Base-by-base conservation (phyloP, 2,113 vertebrate species). In the Muscicapa adusta region DNA sequence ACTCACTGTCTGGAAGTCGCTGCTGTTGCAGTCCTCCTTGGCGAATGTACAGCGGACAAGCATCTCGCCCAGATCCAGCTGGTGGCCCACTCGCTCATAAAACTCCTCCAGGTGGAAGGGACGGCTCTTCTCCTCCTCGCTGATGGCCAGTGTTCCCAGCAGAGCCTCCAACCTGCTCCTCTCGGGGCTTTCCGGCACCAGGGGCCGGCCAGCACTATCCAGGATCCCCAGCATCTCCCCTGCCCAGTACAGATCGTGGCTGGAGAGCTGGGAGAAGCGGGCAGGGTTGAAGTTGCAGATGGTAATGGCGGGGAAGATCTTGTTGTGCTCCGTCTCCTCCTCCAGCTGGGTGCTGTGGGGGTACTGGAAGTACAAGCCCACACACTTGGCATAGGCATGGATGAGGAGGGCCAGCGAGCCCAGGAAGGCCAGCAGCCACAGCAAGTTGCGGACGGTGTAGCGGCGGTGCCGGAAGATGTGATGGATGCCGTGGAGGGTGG, bases 1-100 rank as follows among this genome's bases (percentile, higher is more conserved):
- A 98, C 98, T 98, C 96, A 97, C 98, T 53, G 96, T 97, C 96
- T 98, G 95, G 96, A 98, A 98, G 97, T 98, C 98, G 26, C 96
- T 96, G 85, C 89, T 34, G 18, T 85, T 95, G 95, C 98, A 98
- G 31, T 87, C 43, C 63, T 91, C 68, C 13, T 75, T 95, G 43
- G 91, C 53, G 8, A 98, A 98, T 11, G 7, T 89, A 96, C 98
- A 97, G 94, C 57, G 73, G 67, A 97, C 96, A 40, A 98, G 93
- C 97, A 97, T 98, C 96, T 98, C 97, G 0, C 91, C 94, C 90
- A 97, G 96, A 28, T 93, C 91, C 90, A 98, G 84, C 96, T 93
- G 61, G 77, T 95, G 97, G 78, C 97, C 91, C 28, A 50, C 96
- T 2, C 94, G 91, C 40, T 92, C 76, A 12, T 92, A 95, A 62